Conservation (phyloP, 2,113 vertebrate species). For the Perccottus glenii region DNA sequence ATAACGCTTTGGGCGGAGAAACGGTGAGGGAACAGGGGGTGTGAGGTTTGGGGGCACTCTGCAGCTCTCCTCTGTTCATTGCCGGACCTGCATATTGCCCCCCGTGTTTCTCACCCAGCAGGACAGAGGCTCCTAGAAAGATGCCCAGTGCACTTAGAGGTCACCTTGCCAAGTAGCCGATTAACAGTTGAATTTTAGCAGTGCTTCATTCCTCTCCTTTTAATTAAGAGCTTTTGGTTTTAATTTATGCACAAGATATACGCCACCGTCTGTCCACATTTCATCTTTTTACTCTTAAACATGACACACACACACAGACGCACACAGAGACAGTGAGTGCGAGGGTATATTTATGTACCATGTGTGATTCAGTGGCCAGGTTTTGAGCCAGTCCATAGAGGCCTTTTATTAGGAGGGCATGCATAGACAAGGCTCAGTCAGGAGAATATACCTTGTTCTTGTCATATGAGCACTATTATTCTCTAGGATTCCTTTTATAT, state of each 20-base stretch:
- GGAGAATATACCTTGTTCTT: constrained; percentile 62
- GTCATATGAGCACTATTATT: constrained; percentile 60
- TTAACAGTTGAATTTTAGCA: constrained; percentile 55
- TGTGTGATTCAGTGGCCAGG: constrained; percentile 65
- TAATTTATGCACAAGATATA: constrained; percentile 71
- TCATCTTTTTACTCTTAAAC: constrained; percentile 50
- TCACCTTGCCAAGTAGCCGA: constrained; percentile 65
- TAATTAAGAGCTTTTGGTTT: constrained; percentile 65
- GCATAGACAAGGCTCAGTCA: constrained; percentile 73
- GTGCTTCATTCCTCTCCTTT: constrained; percentile 23
- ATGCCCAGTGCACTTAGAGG: constrained; percentile 40
- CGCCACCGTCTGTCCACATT: constrained; percentile 61
- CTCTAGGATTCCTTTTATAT: not conserved
- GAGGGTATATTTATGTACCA: constrained; percentile 37
- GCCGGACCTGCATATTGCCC: constrained; percentile 42
- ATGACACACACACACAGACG: constrained; percentile 21
- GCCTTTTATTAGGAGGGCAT: constrained; percentile 52
- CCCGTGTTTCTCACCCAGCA: constrained; percentile 48
- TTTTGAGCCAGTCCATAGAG: constrained; percentile 65
- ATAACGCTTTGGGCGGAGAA: constrained; percentile 89
- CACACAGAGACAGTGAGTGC: constrained; percentile 3
- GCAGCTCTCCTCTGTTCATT: constrained; percentile 54
- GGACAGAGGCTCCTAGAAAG: constrained; percentile 46
- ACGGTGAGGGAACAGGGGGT: constrained; percentile 24
- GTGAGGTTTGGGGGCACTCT: constrained; percentile 7